Evolutionary conservation across 1,140 invertebrate species (phyloP), one percentile per base, ranked within the genome.

Genomic region (Heliconius hermathena): DNA sequence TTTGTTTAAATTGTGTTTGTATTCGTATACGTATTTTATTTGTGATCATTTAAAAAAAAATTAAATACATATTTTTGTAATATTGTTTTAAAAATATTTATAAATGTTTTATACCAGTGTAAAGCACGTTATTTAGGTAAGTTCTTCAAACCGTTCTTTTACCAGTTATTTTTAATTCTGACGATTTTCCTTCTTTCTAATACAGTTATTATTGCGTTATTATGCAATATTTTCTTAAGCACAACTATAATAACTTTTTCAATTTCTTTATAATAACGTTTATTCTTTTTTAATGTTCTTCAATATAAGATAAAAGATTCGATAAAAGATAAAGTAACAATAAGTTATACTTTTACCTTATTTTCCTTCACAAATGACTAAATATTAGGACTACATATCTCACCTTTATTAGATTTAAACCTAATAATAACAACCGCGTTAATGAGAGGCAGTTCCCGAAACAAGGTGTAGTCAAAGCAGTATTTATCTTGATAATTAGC

Each of bases 401-500:
- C 16, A 66, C 60, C 11, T 76, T 76, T 70, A 70, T 29, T 54
- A 70, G 13, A 75, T 75, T 76, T 76, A 52, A 73, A 46, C 4
- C 70, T 77, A 22, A 57, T 36, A 77, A 41, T 41, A 77, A 77
- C 71, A 73, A 77, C 54, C 79, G 85, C 73, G 84, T 86, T 89
- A 90, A 91, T 84, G 80, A 88, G 81, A 82, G 84, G 83, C 78
- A 83, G 84, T 83, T 84, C 87, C 82, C 81, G 85, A 90, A 93
- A 93, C 89, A 92, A 87, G 85, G 84, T 86, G 83, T 86, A 87
- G 86, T 89, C 93, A 89, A 91, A 89, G 85, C 85, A 88, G 89
- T 93, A 93, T 93, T 91, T 93, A 93, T 94, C 93, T 93, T 90
- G 91, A 93, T 93, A 93, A 94, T 93, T 94, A 94, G 93, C 92